Evolutionary conservation across 2,797 vertebrate species (phyloP).

Genomic region (Cebuella pygmaea): DNA sequence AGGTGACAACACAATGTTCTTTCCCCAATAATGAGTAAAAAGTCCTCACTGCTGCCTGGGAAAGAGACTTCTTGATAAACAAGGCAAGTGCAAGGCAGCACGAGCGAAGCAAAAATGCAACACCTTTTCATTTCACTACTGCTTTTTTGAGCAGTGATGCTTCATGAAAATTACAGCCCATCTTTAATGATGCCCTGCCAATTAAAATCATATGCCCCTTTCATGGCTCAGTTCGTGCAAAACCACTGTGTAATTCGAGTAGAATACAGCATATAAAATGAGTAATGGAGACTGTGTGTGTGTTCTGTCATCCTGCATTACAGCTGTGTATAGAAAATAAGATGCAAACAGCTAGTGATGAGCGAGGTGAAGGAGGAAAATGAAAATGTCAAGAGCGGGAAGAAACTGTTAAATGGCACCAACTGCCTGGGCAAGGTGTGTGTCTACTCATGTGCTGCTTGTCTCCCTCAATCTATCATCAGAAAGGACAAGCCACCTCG

Average conservation of each 20-base stretch:
- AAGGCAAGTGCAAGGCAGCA: not conserved
- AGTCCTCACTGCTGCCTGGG: not conserved
- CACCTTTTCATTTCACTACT: not conserved
- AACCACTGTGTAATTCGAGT: conserved; percentile 65
- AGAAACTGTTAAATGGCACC: conserved; percentile 93
- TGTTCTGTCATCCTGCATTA: conserved; percentile 86
- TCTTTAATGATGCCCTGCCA: conserved; percentile 54
- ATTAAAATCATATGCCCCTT: conserved; percentile 78
- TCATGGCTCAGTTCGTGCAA: conserved; percentile 54
- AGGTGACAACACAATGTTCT: not conserved
- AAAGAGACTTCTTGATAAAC: not conserved
- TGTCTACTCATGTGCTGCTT: conserved; percentile 91
- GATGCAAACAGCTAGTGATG: conserved; percentile 88
- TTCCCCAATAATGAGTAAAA: not conserved
- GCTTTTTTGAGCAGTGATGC: not conserved
- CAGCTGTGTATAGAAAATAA: conserved; percentile 78
- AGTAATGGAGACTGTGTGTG: conserved; percentile 76
- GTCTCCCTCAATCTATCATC: conserved; percentile 91
- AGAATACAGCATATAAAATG: conserved; percentile 75
- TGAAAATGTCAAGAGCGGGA: conserved; percentile 88
- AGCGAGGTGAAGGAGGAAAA: conserved; percentile 86
- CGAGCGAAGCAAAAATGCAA: conserved; percentile 44
- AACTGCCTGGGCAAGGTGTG: conserved; percentile 90
- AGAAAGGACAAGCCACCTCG: conserved; percentile 89
- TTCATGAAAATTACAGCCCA: conserved; percentile 57